These are phyloP conservation scores for Limulus polyphemus DNA, from an alignment of 2,888 invertebrate genomes.

Conservation along the genomic window DNA sequence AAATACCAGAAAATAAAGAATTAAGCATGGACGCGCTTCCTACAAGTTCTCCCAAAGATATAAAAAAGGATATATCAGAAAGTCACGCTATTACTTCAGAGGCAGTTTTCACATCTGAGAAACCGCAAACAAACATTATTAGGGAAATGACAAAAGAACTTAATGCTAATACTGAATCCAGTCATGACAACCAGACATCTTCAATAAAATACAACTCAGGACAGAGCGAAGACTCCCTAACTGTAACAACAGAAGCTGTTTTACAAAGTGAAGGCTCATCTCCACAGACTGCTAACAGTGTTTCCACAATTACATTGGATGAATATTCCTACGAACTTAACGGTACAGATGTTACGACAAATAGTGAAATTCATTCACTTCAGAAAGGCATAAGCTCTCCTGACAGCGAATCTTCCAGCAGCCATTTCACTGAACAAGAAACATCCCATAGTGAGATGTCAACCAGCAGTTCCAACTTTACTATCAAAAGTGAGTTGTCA, in stretches of 20 bases:
- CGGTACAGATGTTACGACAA: too few species aligned
- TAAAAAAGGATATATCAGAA: too few species aligned
- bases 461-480: constrained; percentile 16
- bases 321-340: too few species aligned
- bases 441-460: constrained; percentile 25
- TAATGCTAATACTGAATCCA: neutral
- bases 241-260: constrained; percentile 12
- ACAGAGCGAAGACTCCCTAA: constrained; percentile 16
- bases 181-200: neutral
- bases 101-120: neutral
- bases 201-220: too few species aligned
- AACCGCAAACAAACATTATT: neutral
- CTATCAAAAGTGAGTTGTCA: constrained; percentile 2
- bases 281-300: too few species aligned
- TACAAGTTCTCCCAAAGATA: too few species aligned
- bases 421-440: constrained; percentile 30
- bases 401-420: constrained; percentile 30
- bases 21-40: too few species aligned
- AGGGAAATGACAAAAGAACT: neutral
- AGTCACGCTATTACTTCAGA: too few species aligned
- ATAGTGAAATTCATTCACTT: too few species aligned
- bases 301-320: too few species aligned
- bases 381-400: constrained; percentile 24
- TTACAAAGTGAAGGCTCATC: constrained; percentile 9
- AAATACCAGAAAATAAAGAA: too few species aligned